These are phyloP conservation scores for Sarcophaga variegata DNA, from an alignment of 2,888 invertebrate genomes.

Conservation along the genomic window DNA sequence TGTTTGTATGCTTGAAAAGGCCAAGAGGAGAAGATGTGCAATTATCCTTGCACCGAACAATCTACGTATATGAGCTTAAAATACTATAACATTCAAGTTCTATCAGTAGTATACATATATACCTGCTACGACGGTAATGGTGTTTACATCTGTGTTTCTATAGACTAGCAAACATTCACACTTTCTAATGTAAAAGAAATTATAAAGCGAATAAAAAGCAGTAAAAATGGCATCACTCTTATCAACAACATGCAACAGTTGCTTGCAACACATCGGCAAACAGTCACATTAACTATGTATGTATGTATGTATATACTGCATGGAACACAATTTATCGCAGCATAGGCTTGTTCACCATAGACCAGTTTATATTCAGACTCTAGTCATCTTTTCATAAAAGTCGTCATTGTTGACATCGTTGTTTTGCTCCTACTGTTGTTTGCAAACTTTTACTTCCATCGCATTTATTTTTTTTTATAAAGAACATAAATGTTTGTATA, in stretches of 20 bases:
- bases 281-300: constrained; percentile 17
- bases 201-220: constrained; percentile 27
- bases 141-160: neutral
- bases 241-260: constrained; percentile 58
- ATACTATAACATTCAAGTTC: constrained; percentile 29
- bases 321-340: neutral
- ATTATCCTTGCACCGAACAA: neutral
- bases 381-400: constrained; percentile 55
- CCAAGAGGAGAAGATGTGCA: constrained; percentile 9
- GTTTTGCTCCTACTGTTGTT: constrained; percentile 16
- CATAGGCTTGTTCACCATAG: neutral
- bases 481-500: constrained; percentile 61
- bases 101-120: neutral
- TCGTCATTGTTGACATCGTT: neutral
- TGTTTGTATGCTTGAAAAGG: constrained; percentile 42
- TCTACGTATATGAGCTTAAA: constrained; percentile 43
- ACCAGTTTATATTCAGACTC: constrained; percentile 25
- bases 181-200: constrained; percentile 3
- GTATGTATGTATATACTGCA: neutral
- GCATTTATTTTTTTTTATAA: constrained; percentile 34
- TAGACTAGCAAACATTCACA: constrained; percentile 31
- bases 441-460: constrained; percentile 26
- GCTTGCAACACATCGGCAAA: constrained; percentile 15
- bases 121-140: neutral
- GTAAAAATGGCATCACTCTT: constrained; percentile 37